These are phyloP conservation scores for Bombylius major DNA, from an alignment of 2,888 invertebrate species.

Conservation along the genomic window DNA sequence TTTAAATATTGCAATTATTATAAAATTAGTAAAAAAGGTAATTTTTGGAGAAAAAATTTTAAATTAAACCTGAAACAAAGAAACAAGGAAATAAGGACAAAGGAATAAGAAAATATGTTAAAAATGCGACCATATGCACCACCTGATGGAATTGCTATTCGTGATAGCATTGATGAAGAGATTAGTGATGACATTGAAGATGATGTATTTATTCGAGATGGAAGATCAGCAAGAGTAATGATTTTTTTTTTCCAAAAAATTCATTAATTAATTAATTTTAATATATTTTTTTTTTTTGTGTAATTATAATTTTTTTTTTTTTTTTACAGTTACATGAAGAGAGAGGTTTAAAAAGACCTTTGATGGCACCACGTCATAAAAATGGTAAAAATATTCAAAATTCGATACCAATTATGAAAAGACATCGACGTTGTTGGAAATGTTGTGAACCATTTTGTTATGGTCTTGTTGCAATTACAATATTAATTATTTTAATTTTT, in stretches of 20 bases:
- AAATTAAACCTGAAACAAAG: too few relatives aligned
- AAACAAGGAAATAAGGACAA: background rate
- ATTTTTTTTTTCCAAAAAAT: background rate
- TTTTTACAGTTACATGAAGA: slow-evolving; percentile 46
- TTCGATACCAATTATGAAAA: slow-evolving; percentile 42
- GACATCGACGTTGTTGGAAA: slow-evolving; percentile 39
- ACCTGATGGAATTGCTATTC: slow-evolving; percentile 47
- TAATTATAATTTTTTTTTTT: slow-evolving; percentile 10
- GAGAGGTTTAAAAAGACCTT: slow-evolving; percentile 53
- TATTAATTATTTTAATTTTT: slow-evolving; percentile 47
- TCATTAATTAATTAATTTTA: background rate
- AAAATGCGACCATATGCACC: slow-evolving; percentile 48
- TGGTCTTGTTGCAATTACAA: slow-evolving; percentile 45
- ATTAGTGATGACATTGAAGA: slow-evolving; percentile 63
- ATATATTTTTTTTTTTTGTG: background rate
- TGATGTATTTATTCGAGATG: slow-evolving; percentile 64
- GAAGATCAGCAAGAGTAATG: slow-evolving; percentile 47
- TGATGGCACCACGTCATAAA: slow-evolving; percentile 61
- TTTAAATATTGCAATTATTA: too few relatives aligned
- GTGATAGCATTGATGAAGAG: slow-evolving; percentile 59
- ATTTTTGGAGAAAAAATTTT: too few relatives aligned
- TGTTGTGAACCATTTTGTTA: slow-evolving; percentile 55
- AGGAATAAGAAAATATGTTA: slow-evolving; percentile 22
- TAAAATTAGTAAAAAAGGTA: too few relatives aligned
- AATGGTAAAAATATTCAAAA: slow-evolving; percentile 34